Percentiles rank a stretch among this genome's conserved stretches.
phyloP scores from a whole-genome alignment of 2,797 vertebrate species.

The Naso thynnoides region DNA sequence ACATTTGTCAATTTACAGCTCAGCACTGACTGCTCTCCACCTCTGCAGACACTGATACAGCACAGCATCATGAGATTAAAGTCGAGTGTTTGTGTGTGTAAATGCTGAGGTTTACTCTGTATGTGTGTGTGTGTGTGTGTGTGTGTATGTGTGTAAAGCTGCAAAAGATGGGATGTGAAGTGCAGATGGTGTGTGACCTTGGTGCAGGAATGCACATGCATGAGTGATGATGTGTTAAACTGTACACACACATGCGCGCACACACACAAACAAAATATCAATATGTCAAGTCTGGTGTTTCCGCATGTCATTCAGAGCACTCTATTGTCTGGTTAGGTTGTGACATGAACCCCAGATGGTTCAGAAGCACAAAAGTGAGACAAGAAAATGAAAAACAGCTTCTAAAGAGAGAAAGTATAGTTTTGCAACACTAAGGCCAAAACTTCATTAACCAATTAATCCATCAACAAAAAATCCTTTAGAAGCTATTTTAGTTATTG shows the following conservation, averaged over 20 bases:
- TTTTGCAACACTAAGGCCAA: neutral
- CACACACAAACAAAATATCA: conserved; percentile 23
- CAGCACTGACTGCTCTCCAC: conserved; percentile 40
- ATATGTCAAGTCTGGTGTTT: conserved; percentile 51
- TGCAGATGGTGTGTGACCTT: conserved; percentile 67
- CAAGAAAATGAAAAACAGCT: neutral
- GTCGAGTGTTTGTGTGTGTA: neutral
- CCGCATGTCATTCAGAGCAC: conserved; percentile 44
- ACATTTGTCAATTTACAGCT: conserved; percentile 49
- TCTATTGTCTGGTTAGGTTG: conserved; percentile 34
- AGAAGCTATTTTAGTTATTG: neutral
- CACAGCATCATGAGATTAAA: conserved; percentile 15
- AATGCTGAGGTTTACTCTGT: neutral
- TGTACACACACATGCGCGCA: conserved; percentile 19
- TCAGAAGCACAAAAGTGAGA: neutral
- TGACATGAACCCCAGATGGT: conserved; percentile 16
- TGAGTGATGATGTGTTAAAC: conserved; percentile 69
- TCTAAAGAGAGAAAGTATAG: neutral
- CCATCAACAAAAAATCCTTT: conserved; percentile 3
- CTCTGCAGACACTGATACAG: conserved; percentile 38
- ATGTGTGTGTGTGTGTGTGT: conserved; percentile 18
- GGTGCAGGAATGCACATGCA: conserved; percentile 50
- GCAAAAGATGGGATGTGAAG: conserved; percentile 10
- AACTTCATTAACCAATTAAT: neutral
- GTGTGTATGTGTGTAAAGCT: conserved; percentile 22